A percentile compares a stretch with the other conserved stretches of the same genome.
Conservation (phyloP, 2,888 invertebrate genomes). For the Ceraclea dissimilis region DNA sequence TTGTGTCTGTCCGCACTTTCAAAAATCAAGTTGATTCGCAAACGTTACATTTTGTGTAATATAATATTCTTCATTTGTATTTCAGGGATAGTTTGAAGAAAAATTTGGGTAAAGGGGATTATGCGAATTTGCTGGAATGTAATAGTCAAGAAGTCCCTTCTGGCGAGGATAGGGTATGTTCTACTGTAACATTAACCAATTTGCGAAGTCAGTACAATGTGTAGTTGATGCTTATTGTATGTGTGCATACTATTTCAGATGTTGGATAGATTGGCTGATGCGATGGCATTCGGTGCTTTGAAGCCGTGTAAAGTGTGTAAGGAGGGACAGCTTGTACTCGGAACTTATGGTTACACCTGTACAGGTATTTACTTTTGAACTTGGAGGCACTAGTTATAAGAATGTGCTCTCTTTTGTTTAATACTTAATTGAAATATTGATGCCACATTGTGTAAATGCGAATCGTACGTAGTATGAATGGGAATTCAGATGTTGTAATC, state of each 20-base stretch:
- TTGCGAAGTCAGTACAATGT: too few relatives aligned
- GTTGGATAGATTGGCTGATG: slow-evolving; percentile 71
- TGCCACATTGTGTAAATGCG: neutral
- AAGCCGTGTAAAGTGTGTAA: slow-evolving; percentile 72
- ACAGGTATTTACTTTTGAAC: slow-evolving; percentile 58
- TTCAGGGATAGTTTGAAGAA: slow-evolving; percentile 33
- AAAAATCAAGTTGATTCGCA: neutral
- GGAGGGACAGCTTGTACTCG: slow-evolving; percentile 60
- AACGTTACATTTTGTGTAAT: too few relatives aligned
- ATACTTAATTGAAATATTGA: neutral
- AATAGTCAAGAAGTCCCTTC: slow-evolving; percentile 66
- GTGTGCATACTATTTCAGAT: slow-evolving; percentile 44
- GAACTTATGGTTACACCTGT: slow-evolving; percentile 76
- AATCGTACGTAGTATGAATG: too few relatives aligned
- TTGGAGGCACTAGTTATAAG: too few relatives aligned
- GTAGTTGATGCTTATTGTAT: too few relatives aligned
- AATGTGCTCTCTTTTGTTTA: slow-evolving; percentile 1
- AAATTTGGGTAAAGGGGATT: slow-evolving; percentile 52
- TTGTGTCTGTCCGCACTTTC: neutral
- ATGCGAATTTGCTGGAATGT: slow-evolving; percentile 55
- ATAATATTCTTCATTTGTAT: neutral
- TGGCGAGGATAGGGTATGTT: slow-evolving; percentile 56
- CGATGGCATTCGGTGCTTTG: slow-evolving; percentile 82
- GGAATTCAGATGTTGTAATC: neutral
- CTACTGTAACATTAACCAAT: too few relatives aligned